phyloP scores from a whole-genome alignment of 2,797 vertebrate genomes.

The Eidolon dupreanum region DNA sequence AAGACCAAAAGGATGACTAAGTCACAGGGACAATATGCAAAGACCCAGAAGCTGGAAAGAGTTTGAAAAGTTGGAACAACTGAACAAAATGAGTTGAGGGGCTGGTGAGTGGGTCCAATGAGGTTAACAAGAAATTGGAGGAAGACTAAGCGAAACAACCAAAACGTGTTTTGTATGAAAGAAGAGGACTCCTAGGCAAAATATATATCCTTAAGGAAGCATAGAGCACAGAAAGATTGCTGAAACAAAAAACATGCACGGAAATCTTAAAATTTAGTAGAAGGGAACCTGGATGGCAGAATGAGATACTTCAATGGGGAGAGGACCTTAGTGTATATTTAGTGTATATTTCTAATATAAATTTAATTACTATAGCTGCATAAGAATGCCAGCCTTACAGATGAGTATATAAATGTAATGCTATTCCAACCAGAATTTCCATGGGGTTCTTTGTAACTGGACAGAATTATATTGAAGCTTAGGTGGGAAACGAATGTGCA shows the following conservation, averaged over 20 bases:
- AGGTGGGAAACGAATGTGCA: neutral
- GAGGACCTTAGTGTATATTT: neutral
- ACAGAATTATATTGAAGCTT: neutral
- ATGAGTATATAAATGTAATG: neutral
- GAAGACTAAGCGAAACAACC: neutral
- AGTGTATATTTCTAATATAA: neutral
- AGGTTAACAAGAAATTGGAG: neutral
- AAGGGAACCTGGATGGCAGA: neutral
- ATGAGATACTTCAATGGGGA: neutral
- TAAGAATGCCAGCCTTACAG: neutral
- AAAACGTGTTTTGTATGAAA: neutral
- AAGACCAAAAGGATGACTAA: neutral
- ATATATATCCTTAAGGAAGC: neutral
- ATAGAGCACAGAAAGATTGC: neutral
- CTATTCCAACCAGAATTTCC: neutral
- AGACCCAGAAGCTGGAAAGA: neutral
- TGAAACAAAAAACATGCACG: neutral
- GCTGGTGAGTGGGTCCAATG: neutral
- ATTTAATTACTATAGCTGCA: neutral
- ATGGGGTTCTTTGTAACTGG: neutral
- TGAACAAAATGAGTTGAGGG: neutral
- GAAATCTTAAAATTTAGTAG: neutral
- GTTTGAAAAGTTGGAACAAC: neutral
- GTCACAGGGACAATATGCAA: neutral
- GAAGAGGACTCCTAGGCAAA: neutral